These are phyloP conservation scores for Loriculus beryllinus DNA, from an alignment of 2,797 vertebrate genomes.

Conservation along the genomic window DNA sequence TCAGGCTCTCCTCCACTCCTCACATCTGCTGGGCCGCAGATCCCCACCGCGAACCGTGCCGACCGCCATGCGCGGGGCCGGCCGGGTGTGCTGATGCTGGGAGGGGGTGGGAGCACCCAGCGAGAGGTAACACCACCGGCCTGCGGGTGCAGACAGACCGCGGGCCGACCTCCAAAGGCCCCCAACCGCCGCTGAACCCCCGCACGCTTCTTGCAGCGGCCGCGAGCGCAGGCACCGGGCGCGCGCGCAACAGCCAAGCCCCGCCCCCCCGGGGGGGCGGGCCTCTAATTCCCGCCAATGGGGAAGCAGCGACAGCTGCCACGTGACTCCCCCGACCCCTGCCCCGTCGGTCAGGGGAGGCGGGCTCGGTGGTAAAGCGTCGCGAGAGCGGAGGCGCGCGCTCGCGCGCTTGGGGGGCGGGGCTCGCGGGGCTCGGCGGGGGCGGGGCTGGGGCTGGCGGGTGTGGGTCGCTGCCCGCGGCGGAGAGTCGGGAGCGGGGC, in stretches of 20 bases:
- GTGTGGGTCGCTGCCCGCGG: background rate
- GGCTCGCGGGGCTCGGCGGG: no score
- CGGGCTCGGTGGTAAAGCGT: background rate
- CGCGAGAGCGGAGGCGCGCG: background rate
- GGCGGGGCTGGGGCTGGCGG: no score
- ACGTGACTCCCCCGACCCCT: background rate
- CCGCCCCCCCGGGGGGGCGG: background rate
- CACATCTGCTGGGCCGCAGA: background rate
- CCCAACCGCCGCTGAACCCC: fast-evolving
- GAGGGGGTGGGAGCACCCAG: background rate
- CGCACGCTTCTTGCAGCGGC: fast-evolving
- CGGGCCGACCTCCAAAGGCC: fast-evolving
- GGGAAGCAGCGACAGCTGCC: background rate
- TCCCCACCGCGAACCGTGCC: fast-evolving
- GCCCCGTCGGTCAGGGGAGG: background rate
- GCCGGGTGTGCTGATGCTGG: background rate
- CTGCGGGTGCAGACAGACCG: background rate
- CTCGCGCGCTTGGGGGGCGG: no score
- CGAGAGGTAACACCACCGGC: fast-evolving
- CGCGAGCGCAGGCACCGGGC: no score
- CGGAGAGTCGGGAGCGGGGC: background rate
- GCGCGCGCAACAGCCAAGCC: background rate
- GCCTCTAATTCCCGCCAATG: background rate
- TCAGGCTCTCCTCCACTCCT: background rate
- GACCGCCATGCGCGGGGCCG: background rate